Conservation (phyloP, 2,113 vertebrate genomes). For the Azemiops feae region DNA sequence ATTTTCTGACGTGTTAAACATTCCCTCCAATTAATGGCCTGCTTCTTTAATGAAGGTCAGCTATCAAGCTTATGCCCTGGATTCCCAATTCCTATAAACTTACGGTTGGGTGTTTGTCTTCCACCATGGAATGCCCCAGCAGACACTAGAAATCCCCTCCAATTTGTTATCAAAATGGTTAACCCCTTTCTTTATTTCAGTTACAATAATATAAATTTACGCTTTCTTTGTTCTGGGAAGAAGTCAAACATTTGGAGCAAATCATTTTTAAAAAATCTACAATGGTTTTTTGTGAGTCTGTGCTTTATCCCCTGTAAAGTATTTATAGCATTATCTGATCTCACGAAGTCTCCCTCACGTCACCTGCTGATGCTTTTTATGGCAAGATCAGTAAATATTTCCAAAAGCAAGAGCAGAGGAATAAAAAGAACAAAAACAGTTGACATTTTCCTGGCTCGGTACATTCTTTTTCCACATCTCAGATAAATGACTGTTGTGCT, state of each 20-base stretch:
- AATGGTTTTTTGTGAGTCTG: neutral
- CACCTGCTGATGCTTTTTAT: neutral
- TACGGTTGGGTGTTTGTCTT: neutral
- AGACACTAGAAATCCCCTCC: neutral
- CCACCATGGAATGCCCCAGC: neutral
- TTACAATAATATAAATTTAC: neutral
- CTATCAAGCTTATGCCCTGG: neutral
- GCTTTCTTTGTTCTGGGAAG: neutral
- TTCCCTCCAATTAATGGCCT: conserved; percentile 24
- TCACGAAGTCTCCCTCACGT: conserved; percentile 14
- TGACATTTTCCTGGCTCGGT: neutral
- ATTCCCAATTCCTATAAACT: conserved; percentile 13
- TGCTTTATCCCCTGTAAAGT: neutral
- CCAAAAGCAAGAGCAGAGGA: neutral
- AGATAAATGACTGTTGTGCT: neutral
- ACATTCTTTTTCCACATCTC: neutral
- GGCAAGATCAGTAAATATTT: conserved; percentile 9
- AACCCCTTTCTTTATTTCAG: neutral
- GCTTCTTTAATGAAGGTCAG: conserved; percentile 50
- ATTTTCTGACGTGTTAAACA: conserved; percentile 35
- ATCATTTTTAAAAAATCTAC: neutral
- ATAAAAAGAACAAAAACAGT: neutral
- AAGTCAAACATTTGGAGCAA: conserved; percentile 5
- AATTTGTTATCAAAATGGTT: neutral
- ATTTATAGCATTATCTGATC: conserved; percentile 16